phyloP scores from a whole-genome alignment of 2,113 vertebrate species.

The Nansenia antarctica region DNA sequence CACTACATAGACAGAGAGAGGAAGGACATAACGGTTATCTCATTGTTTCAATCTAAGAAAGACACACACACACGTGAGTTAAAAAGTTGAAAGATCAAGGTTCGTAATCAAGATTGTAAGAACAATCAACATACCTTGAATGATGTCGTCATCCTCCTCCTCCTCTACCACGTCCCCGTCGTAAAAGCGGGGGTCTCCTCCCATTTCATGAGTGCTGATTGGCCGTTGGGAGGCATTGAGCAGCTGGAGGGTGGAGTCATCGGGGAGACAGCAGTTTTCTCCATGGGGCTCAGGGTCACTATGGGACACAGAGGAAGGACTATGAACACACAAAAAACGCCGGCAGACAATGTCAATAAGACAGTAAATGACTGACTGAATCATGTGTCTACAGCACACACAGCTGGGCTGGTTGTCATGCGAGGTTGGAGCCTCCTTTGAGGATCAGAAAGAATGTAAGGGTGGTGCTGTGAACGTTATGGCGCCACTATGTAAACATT shows the following conservation, averaged over 20 bases:
- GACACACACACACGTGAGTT: not conserved
- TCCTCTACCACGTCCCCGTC: conserved; percentile 25
- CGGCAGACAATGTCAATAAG: not conserved
- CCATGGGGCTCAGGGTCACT: conserved; percentile 60
- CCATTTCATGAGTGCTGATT: conserved; percentile 49
- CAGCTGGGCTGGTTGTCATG: too few species aligned
- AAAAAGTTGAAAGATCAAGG: not conserved
- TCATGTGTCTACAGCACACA: not conserved
- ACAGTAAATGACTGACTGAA: not conserved
- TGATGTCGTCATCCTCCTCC: conserved; percentile 26
- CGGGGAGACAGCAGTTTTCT: conserved; percentile 73
- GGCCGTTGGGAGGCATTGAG: conserved; percentile 71
- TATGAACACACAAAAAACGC: not conserved
- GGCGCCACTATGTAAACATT: too few species aligned
- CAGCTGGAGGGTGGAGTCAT: conserved; percentile 79
- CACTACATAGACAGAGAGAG: conserved; percentile 25
- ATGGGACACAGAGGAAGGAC: not conserved
- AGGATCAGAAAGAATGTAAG: too few species aligned
- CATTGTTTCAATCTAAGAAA: not conserved
- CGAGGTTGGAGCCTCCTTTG: too few species aligned
- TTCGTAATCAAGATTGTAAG: not conserved
- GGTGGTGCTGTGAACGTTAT: too few species aligned
- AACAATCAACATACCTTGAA: conserved; percentile 47
- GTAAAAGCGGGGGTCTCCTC: conserved; percentile 33
- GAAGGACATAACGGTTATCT: not conserved